Evolutionary conservation across 1,140 invertebrate genomes (phyloP).

Genomic region (Drosophila rhopaloa): DNA sequence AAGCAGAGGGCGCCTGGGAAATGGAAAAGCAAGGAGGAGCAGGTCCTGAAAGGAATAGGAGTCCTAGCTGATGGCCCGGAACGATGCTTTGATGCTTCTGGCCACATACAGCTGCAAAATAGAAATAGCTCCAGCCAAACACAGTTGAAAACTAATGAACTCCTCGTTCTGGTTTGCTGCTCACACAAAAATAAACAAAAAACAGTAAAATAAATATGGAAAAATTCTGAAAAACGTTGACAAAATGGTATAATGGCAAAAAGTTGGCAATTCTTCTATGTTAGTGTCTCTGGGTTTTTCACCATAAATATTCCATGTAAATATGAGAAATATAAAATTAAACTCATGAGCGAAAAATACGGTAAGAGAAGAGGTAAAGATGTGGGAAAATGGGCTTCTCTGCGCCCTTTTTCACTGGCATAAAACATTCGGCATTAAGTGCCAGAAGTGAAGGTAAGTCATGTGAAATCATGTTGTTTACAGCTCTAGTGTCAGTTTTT

Average conservation of each 20-base stretch:
- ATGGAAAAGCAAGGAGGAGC: slow-evolving; percentile 3
- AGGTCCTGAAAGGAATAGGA: slow-evolving; percentile 20
- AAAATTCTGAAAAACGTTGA: slow-evolving; percentile 37
- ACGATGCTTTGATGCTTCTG: slow-evolving; percentile 36
- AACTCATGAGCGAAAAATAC: slow-evolving; percentile 44
- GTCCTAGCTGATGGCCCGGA: slow-evolving; percentile 37
- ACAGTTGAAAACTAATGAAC: slow-evolving; percentile 63
- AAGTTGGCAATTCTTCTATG: slow-evolving; percentile 20
- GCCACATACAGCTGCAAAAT: slow-evolving; percentile 22
- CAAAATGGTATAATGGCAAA: slow-evolving; percentile 61
- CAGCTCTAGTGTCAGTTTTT: slow-evolving; percentile 1
- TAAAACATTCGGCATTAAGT: slow-evolving; percentile 35
- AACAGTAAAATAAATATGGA: slow-evolving; percentile 15
- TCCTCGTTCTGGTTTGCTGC: slow-evolving; percentile 59
- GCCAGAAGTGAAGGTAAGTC: slow-evolving; percentile 12
- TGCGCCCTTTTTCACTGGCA: slow-evolving; percentile 16
- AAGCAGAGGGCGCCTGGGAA: slow-evolving; percentile 18
- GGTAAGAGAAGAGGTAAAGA: slow-evolving; percentile 8
- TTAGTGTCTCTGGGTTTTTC: slow-evolving; percentile 13
- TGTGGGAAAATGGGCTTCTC: not conserved
- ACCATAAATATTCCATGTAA: slow-evolving; percentile 59
- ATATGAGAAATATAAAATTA: slow-evolving; percentile 64
- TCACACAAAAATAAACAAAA: slow-evolving; percentile 24
- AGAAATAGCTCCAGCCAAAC: slow-evolving; percentile 29
- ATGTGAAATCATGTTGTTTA: slow-evolving; percentile 12